Conservation (phyloP, 2,113 vertebrate genomes). For the Tetraodon nigroviridis region DNA sequence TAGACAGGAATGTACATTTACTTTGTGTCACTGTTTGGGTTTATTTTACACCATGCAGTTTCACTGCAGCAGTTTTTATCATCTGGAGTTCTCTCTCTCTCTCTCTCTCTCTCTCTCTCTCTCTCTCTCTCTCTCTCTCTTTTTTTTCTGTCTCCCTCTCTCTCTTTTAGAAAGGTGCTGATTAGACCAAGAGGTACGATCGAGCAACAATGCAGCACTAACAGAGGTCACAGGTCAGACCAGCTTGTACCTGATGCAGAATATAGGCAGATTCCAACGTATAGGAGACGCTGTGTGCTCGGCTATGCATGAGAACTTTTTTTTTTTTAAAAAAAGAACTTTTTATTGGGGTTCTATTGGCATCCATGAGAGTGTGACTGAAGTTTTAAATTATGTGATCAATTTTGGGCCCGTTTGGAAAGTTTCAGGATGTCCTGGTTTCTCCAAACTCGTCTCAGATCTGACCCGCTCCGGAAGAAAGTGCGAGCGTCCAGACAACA, state of each 20-base stretch:
- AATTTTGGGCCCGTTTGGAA: conserved; percentile 47
- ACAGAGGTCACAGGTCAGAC: conserved; percentile 29
- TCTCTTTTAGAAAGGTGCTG: conserved; percentile 54
- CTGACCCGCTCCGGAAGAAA: conserved; percentile 12
- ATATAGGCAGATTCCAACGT: conserved; percentile 38
- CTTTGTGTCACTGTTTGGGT: conserved; percentile 49
- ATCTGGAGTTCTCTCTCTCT: conserved; percentile 22
- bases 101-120: conserved; percentile 26
- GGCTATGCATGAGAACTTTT: conserved; percentile 73
- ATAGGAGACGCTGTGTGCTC: conserved; percentile 61
- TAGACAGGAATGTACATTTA: conserved; percentile 57
- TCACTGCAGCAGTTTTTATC: conserved; percentile 50
- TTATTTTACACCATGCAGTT: conserved; percentile 45
- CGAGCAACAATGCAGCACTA: conserved; percentile 29
- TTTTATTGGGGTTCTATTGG: conserved; percentile 46
- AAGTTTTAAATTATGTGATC: conserved; percentile 58
- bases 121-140: conserved; percentile 17
- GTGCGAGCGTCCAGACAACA: conserved; percentile 41
- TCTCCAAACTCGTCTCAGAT: conserved; percentile 33
- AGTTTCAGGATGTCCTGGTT: conserved; percentile 22
- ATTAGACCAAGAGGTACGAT: conserved; percentile 58
- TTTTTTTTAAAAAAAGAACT: conserved; percentile 43
- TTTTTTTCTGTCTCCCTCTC: conserved; percentile 24
- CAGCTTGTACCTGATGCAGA: conserved; percentile 43
- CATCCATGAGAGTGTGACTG: conserved; percentile 18